A percentile compares a stretch with the other conserved stretches of the same genome.
These are phyloP conservation scores for Arctocebus calabarensis DNA, from an alignment of 2,797 vertebrate species.

Conservation along the genomic window DNA sequence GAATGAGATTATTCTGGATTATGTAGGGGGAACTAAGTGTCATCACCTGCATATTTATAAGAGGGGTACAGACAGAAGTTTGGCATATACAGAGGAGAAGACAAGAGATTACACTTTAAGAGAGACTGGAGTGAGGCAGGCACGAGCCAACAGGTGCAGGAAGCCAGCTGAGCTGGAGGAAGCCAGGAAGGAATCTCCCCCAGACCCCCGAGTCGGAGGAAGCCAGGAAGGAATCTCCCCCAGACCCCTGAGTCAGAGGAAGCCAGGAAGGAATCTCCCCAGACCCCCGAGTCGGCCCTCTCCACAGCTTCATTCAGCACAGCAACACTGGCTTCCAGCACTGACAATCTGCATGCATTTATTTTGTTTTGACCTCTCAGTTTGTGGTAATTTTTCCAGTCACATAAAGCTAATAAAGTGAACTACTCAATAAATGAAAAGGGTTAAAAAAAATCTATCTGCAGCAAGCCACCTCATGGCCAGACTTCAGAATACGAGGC, in stretches of 20 bases:
- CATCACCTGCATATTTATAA: no score
- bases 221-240: not conserved
- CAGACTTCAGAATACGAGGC: not conserved
- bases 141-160: not conserved
- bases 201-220: not conserved
- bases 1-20: not conserved
- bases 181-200: not conserved
- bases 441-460: not conserved
- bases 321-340: not conserved
- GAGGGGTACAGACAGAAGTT: not conserved
- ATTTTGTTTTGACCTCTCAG: not conserved
- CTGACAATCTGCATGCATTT: not conserved
- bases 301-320: not conserved
- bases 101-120: not conserved
- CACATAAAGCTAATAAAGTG: not conserved
- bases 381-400: not conserved
- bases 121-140: rapidly evolving
- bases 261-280: not conserved
- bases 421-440: not conserved
- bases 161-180: not conserved
- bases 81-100: not conserved
- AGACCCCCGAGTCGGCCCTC: not conserved
- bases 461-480: not conserved
- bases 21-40: no score
- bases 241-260: not conserved